Conservation (phyloP, 2,888 invertebrate genomes). For the Miltochrista miniata region DNA sequence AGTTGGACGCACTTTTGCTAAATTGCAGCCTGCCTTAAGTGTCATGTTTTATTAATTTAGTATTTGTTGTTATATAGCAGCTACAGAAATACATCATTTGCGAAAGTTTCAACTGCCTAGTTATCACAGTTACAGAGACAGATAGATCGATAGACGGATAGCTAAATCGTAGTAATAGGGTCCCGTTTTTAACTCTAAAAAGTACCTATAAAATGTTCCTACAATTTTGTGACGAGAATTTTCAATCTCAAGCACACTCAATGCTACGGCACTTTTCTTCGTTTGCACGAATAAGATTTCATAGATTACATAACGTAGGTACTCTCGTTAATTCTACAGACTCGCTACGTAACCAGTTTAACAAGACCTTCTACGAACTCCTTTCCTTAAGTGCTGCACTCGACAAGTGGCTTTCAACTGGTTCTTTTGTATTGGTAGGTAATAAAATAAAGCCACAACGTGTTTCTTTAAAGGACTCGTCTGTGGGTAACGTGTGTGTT, state of each 20-base stretch:
- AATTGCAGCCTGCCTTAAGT: too few species aligned
- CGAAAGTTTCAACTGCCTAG: too few species aligned
- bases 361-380: neutral
- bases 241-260: neutral
- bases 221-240: neutral
- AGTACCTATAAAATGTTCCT: too few species aligned
- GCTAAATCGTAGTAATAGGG: too few species aligned
- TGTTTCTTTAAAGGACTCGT: neutral
- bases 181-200: too few species aligned
- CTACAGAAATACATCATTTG: too few species aligned
- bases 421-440: constrained; percentile 8
- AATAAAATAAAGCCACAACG: constrained; percentile 5
- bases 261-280: constrained; percentile 5
- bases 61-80: too few species aligned
- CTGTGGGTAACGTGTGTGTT: too few species aligned
- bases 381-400: neutral
- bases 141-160: too few species aligned
- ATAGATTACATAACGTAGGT: constrained; percentile 14
- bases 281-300: constrained; percentile 10
- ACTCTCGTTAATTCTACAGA: constrained; percentile 14
- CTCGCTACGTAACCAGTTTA: constrained; percentile 13
- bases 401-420: neutral
- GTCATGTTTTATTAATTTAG: too few species aligned
- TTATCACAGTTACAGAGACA: too few species aligned
- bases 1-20: too few species aligned